A percentile compares a stretch with the other conserved stretches of the same genome.
Evolutionary conservation across 2,888 invertebrate genomes (phyloP).

Genomic region (Eilema depressum): DNA sequence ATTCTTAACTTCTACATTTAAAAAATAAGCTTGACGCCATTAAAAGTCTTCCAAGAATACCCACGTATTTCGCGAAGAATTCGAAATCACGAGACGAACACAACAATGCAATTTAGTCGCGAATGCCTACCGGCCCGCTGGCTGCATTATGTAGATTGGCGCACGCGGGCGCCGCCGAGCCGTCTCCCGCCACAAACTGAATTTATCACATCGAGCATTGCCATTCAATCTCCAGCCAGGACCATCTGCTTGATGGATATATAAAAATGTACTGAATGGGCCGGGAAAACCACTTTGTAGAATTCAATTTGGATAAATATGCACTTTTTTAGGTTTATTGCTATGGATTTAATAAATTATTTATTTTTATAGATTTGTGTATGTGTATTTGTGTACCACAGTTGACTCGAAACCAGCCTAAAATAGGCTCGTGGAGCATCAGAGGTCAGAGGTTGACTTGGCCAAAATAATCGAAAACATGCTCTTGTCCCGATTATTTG

Average conservation of each 20-base stretch:
- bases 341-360: too few species aligned
- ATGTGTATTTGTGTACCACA: too few species aligned
- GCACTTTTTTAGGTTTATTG: background rate
- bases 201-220: conserved; percentile 84
- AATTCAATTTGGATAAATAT: background rate
- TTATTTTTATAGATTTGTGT: too few species aligned
- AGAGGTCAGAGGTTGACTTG: background rate
- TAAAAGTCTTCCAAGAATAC: conserved; percentile 36
- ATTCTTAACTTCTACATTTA: background rate
- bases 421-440: background rate
- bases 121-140: conserved; percentile 58
- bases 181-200: conserved; percentile 73
- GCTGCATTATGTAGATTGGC: conserved; percentile 83
- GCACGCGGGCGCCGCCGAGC: conserved; percentile 65
- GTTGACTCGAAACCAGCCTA: background rate
- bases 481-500: background rate
- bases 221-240: conserved; percentile 78
- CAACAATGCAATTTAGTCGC: conserved; percentile 70
- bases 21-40: background rate
- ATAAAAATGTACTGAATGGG: conserved; percentile 41
- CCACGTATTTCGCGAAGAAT: conserved; percentile 44
- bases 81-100: conserved; percentile 63
- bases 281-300: background rate
- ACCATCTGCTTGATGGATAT: conserved; percentile 76
- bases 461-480: background rate